Base-by-base conservation (phyloP, 2,797 vertebrate genomes). In the Synanceia verrucosa region DNA sequence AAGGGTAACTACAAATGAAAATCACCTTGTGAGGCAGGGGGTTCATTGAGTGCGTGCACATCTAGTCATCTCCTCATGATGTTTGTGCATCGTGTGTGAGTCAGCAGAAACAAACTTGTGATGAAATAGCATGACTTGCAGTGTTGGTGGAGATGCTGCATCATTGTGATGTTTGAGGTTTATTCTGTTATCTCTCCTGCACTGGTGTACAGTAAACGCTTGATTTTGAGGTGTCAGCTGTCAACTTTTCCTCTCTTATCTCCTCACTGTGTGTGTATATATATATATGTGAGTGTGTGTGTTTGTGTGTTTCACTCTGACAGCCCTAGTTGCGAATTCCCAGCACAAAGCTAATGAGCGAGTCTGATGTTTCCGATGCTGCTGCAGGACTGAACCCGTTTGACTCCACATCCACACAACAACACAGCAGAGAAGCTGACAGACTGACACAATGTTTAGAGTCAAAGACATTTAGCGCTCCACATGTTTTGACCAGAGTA, bases 1-100 rank as follows among this genome's bases (percentile, higher is more conserved):
- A 71, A 68, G 46, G 58, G 74, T 81, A 79, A 84, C 78, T 80
- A 73, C 41, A 73, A 76, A 73, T 78, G 41, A 67, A 57, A 70
- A 69, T 65, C 64, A 70, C 61, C 36, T 68, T 59, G 48, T 50
- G 37, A 56, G 28, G n/a, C 23, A 23, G 2, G 10, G 10, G 62
- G 26, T 44, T 37, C 39, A 41, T n/a, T 21, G 19, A 55, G 41
- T 36, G 47, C 18, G 61, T 56, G 19, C 19, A 36, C 14, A 16
- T 36, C 18, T 56, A 24, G 19, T 61, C 16, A 29, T 48, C 7
- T 31, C 18, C 24, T 1, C 18, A 16, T 29, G 9, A 34, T 43
- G 13, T 59, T 51, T 48, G 53, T 23, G 21, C 19, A 1, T 3
- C 5, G 1, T 5, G 16, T 43, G 33, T 24, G 9, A 2, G 11